These are phyloP conservation scores for Iselma pallidipennis DNA, from an alignment of 2,888 invertebrate genomes.

Conservation along the genomic window DNA sequence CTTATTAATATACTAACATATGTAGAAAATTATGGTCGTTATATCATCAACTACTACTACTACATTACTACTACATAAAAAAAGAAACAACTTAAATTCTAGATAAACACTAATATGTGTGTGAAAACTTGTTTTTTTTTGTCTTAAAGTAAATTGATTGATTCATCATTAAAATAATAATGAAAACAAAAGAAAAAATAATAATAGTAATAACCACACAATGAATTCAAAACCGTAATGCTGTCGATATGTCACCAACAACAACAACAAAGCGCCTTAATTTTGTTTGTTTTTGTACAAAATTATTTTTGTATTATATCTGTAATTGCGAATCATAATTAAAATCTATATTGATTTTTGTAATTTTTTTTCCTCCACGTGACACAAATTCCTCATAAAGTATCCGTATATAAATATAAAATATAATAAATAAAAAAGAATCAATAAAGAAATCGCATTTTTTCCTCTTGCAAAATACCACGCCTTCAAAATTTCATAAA, in stretches of 20 bases:
- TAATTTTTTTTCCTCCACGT: background rate
- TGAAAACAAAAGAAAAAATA: no score
- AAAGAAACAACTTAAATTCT: slow-evolving; percentile 21
- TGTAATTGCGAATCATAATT: no score
- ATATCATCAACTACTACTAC: slow-evolving; percentile 8
- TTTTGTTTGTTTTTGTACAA: slow-evolving; percentile 38
- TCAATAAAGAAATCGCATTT: background rate
- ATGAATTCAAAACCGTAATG: slow-evolving; percentile 13
- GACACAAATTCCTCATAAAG: background rate
- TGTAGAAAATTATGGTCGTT: slow-evolving; percentile 28
- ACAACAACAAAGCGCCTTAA: slow-evolving; percentile 36
- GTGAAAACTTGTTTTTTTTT: slow-evolving; percentile 8
- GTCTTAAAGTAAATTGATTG: slow-evolving; percentile 14
- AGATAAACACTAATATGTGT: slow-evolving; percentile 17
- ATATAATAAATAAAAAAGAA: background rate
- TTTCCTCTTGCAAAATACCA: background rate
- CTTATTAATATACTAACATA: slow-evolving; percentile 26
- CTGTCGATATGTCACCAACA: slow-evolving; percentile 37
- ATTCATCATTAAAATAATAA: slow-evolving; percentile 14
- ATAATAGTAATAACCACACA: no score
- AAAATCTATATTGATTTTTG: no score
- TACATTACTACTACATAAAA: slow-evolving; percentile 19
- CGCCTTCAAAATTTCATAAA: background rate
- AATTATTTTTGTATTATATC: slow-evolving; percentile 33
- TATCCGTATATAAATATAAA: background rate